Evolutionary conservation across 2,113 vertebrate genomes (phyloP), one percentile per base, ranked within the genome.

Genomic region (Arvicanthis niloticus): DNA sequence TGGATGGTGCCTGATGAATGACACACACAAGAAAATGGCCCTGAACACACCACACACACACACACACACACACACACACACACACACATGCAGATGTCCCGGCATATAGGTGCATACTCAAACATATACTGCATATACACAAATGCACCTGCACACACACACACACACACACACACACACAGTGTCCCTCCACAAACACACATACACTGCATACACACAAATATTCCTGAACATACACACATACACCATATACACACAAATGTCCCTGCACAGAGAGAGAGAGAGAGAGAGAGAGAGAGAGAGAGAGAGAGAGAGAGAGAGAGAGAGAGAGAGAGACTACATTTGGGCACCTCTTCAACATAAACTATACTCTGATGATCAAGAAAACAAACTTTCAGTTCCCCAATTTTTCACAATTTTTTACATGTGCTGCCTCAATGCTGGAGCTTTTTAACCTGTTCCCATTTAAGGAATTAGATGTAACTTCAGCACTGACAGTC

Each of bases 341-440:
- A 70, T 12, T 58, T 76, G 3, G 45, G 65, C 72, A 86, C 7
- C 16, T 93, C 56, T 75, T 87, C 75, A 94, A 86, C 12, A 60
- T 37, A 65, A 68, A 91, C n/a, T 85, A 24, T 73, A n/a, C 53
- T 34, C 26, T 67, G 51, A 86, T 42, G 40, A 42, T 91, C 34
- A 88, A 93, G 40, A 82, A 51, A 95, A 75, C 31, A 51, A 90
- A 91, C 37, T 78, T 82, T 78, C 53, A 88, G 5, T 45, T 91
- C 60, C 17, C 62, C 51, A 26, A 62, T 53, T 77, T 81, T 72
- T 65, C 65, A 45, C 67, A 75, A n/a, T 31, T 60, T 67, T 90
- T 58, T 60, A 42, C 22, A 89, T 80, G 62, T 73, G 21, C 56
- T 75, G 65, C 17, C 78, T 91, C 53, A 37, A 9, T 22, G 24